phyloP scores from a whole-genome alignment of 2,888 invertebrate genomes.

The Philaethria dido region DNA sequence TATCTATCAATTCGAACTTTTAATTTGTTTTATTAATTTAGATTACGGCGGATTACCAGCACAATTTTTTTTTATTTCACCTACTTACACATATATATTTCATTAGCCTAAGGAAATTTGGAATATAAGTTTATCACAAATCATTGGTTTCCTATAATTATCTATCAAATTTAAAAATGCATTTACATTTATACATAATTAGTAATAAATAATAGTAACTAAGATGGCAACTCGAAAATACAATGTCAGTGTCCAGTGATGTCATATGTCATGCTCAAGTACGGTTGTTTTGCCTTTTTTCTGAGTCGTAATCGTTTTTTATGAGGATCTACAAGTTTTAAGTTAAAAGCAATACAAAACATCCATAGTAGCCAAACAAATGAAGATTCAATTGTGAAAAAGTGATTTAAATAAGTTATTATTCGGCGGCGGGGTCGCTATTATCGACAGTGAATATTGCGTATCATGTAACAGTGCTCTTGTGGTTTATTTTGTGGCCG shows the following conservation, averaged over 20 bases:
- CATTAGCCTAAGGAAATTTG: too few relatives aligned
- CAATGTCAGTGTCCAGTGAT: conserved; percentile 31
- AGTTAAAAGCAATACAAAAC: conserved; percentile 49
- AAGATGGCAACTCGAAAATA: conserved; percentile 11
- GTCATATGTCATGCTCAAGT: conserved; percentile 47
- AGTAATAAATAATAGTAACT: too few relatives aligned
- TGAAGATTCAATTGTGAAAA: conserved; percentile 42
- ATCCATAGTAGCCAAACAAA: conserved; percentile 45
- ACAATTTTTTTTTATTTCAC: too few relatives aligned
- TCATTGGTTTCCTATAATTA: too few relatives aligned
- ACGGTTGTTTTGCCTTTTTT: conserved; percentile 56
- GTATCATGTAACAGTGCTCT: conserved; percentile 72
- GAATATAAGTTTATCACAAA: too few relatives aligned
- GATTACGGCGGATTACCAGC: too few relatives aligned
- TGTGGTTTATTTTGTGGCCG: conserved; percentile 75
- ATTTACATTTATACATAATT: neutral
- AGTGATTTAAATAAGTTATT: conserved; percentile 47
- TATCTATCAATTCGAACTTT: too few relatives aligned
- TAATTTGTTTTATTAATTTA: too few relatives aligned
- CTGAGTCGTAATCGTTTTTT: conserved; percentile 48
- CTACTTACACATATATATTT: too few relatives aligned
- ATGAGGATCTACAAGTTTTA: conserved; percentile 47
- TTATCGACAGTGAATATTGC: conserved; percentile 49
- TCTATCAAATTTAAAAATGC: too few relatives aligned
- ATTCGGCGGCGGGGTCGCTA: conserved; percentile 60